Base-by-base conservation (phyloP, 2,797 vertebrate species). In the Chelmon rostratus region DNA sequence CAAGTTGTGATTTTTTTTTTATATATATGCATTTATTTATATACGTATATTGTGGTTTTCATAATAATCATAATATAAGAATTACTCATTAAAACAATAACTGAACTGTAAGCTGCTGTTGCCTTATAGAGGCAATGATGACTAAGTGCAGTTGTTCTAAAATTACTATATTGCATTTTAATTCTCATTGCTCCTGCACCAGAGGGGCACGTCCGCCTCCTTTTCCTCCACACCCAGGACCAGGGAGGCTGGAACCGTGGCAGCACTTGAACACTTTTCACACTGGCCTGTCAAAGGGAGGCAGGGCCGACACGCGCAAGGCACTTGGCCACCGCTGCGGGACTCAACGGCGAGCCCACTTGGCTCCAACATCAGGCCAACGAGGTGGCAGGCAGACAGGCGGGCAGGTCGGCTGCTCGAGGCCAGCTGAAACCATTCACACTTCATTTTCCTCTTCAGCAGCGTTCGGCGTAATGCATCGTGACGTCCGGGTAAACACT, bases 331-430 rank as follows among this genome's bases (percentile, higher is more conserved):
- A 63, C 59, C 15, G 56, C 79, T 67, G 81, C 65, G 52, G 81
- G 63, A 81, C 61, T 81, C 78, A 33, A 69, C 73, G 76, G 70
- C 16, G 21, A 76, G 78, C 65, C 83, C 68, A 82, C 87, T 89
- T 86, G 85, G 81, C 78, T 81, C 73, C 37, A 42, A 66, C 76
- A 53, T 57, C 61, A 15, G 65, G 71, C 82, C 72, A 80, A 77
- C 82, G 68, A 85, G 76, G 80, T 68, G 88, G 76, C 78, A 28
- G 66, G 37, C 49, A 16, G 58, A 42, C 37, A 16, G 86, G 78
- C 37, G 38, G 88, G 76, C 78, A 21, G 66, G 38, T 56, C 12
- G 63, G 40, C 37, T 58, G 63, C 76, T 67, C 31, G n/a, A 75
- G 61, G 67, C 58, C 68, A 68, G 64, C 66, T 52, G 53, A 86